Conservation (phyloP, 2,888 invertebrate species). For the Tetramorium bicarinatum region DNA sequence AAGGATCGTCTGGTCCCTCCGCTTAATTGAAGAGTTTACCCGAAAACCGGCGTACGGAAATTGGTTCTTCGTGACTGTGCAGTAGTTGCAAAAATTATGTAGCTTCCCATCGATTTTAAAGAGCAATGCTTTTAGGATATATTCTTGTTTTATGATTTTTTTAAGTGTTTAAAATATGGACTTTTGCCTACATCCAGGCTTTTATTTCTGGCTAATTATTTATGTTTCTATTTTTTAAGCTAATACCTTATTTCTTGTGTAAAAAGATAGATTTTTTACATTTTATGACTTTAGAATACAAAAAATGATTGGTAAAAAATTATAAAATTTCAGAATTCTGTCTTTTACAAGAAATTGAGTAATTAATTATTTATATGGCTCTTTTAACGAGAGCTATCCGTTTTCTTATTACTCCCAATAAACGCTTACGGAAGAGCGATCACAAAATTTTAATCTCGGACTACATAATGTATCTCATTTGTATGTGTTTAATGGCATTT, state of each 20-base stretch:
- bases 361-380: neutral
- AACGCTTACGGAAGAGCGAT: neutral
- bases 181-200: neutral
- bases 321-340: too few species aligned
- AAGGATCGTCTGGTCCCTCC: constrained; percentile 37
- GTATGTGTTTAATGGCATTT: neutral
- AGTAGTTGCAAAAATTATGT: neutral
- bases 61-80: neutral
- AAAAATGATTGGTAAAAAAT: too few species aligned
- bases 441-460: constrained; percentile 7
- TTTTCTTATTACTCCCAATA: neutral
- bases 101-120: neutral
- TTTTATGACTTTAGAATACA: too few species aligned
- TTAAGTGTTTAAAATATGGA: neutral
- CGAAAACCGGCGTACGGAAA: neutral
- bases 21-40: constrained; percentile 11
- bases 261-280: too few species aligned
- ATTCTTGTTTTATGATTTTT: neutral
- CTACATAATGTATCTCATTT: neutral
- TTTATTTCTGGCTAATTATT: too few species aligned
- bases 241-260: too few species aligned
- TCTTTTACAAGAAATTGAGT: too few species aligned
- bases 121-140: neutral
- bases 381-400: neutral
- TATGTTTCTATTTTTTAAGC: too few species aligned